Conservation (phyloP, 2,888 invertebrate genomes). For the Spilarctia lutea region DNA sequence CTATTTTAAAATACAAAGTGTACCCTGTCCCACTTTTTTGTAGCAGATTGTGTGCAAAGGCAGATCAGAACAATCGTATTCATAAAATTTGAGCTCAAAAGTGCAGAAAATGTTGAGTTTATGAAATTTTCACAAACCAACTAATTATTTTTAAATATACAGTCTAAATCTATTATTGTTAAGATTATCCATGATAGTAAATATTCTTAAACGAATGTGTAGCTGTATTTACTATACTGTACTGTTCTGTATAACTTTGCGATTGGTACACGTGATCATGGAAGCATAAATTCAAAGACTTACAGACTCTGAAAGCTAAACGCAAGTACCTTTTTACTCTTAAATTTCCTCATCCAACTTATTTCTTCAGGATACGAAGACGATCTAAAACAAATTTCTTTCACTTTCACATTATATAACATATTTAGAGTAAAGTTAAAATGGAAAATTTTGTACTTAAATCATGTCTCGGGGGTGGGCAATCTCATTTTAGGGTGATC, state of each 20-base stretch:
- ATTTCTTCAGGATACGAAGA: conserved; percentile 3
- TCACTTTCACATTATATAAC: background rate
- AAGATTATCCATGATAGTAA: background rate
- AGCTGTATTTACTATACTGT: background rate
- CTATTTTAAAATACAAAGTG: too few relatives aligned
- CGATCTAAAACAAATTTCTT: conserved; percentile 3
- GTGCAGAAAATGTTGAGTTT: too few relatives aligned
- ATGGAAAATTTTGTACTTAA: conserved; percentile 8
- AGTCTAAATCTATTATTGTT: background rate
- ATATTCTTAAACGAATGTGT: background rate
- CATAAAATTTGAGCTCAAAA: too few relatives aligned
- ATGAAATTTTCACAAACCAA: too few relatives aligned
- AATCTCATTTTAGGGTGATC: background rate
- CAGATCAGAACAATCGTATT: too few relatives aligned
- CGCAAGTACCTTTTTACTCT: background rate
- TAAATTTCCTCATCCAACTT: conserved; percentile 1
- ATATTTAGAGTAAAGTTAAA: background rate
- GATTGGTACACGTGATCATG: background rate
- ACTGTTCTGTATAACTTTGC: background rate
- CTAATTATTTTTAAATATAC: too few relatives aligned
- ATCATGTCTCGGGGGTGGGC: background rate
- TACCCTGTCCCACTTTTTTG: too few relatives aligned
- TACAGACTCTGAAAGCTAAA: background rate
- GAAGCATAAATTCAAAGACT: background rate
- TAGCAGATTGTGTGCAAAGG: too few relatives aligned